Conservation (phyloP, 2,113 vertebrate species). For the Oncorhynchus clarkii region DNA sequence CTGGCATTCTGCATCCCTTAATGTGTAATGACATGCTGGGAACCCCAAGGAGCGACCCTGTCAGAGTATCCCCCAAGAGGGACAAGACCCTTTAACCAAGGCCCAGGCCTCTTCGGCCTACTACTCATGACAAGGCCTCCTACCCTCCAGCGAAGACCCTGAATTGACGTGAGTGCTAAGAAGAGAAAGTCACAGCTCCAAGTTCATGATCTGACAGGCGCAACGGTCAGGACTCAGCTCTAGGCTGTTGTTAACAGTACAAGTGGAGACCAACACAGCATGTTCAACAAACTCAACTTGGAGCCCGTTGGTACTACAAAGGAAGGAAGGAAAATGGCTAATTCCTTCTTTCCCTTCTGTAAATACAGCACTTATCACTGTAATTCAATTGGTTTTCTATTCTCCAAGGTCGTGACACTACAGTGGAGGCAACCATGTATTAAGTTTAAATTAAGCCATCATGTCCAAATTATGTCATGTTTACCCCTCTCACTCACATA, state of each 20-base stretch:
- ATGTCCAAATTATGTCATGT: neutral
- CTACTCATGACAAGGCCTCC: slow-evolving; percentile 11
- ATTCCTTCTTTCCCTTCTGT: slow-evolving; percentile 20
- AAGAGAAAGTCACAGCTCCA: slow-evolving; percentile 52
- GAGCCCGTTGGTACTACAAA: slow-evolving; percentile 17
- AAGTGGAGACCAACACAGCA: slow-evolving; percentile 41
- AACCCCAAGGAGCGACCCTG: slow-evolving; percentile 34
- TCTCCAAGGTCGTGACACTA: neutral
- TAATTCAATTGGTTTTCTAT: neutral
- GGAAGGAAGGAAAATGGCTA: neutral
- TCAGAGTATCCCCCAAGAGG: slow-evolving; percentile 38
- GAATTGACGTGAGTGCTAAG: slow-evolving; percentile 38
- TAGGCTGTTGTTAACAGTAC: slow-evolving; percentile 55
- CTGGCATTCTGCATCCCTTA: slow-evolving; percentile 39
- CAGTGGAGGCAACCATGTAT: neutral
- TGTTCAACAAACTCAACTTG: slow-evolving; percentile 31
- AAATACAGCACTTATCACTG: slow-evolving; percentile 14
- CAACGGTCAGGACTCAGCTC: slow-evolving; percentile 50
- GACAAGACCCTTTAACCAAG: slow-evolving; percentile 39
- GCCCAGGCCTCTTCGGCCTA: slow-evolving; percentile 33
- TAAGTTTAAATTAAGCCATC: too few relatives aligned
- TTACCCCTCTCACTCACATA: neutral
- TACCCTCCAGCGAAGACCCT: slow-evolving; percentile 20
- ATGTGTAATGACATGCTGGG: slow-evolving; percentile 50
- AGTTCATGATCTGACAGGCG: slow-evolving; percentile 54